Percentiles rank a stretch among this genome's conserved stretches.
phyloP scores from a whole-genome alignment of 35 echinoderm and acorn worm species.

The Strongylocentrotus purpuratus region DNA sequence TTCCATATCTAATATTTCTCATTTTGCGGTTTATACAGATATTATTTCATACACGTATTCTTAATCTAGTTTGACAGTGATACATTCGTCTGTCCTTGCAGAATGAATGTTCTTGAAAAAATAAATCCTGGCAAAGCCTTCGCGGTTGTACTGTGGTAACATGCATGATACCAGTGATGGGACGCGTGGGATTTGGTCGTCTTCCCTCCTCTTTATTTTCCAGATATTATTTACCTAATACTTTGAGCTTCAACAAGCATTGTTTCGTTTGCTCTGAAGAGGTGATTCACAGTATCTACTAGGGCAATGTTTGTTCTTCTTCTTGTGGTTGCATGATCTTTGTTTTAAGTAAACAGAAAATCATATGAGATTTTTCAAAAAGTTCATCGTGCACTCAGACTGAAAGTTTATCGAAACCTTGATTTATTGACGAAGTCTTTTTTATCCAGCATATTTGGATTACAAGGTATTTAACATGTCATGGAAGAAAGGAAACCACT shows the following conservation, averaged over 20 bases:
- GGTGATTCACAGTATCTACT: not conserved
- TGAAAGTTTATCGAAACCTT: not conserved
- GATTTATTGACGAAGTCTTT: not conserved
- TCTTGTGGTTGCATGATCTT: not conserved
- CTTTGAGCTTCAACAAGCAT: not conserved
- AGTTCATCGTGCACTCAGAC: not conserved
- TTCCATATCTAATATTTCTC: not conserved
- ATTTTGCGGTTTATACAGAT: not conserved
- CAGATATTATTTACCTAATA: not conserved
- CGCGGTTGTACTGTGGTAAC: not conserved
- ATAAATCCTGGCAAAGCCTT: not conserved
- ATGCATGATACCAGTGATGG: not conserved
- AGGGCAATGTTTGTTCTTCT: not conserved
- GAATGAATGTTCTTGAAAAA: not conserved
- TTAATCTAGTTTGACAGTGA: not conserved
- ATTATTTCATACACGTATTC: not conserved
- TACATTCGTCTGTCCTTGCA: not conserved
- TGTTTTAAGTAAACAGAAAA: not conserved
- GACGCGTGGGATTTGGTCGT: not conserved
- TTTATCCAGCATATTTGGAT: not conserved
- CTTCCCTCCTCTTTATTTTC: not conserved
- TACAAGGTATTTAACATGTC: too few species aligned
- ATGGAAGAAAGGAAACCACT: too few species aligned
- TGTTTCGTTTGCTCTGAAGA: not conserved
- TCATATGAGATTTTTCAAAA: not conserved